These are phyloP conservation scores for Morone saxatilis DNA, from an alignment of 2,113 vertebrate species.

Conservation along the genomic window DNA sequence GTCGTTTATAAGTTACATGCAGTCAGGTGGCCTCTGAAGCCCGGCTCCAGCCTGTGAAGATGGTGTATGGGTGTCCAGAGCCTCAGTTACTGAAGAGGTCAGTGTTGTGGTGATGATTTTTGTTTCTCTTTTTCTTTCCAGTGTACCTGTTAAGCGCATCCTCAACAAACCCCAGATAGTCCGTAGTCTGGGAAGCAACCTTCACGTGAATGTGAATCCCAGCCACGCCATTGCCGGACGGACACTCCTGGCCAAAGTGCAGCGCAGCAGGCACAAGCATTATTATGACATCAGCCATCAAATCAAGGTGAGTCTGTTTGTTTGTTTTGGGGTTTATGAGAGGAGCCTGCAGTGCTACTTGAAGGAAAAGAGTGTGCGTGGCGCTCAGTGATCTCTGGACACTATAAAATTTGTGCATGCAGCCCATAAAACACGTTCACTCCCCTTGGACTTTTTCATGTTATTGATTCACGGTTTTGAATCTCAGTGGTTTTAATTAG, in stretches of 20 bases:
- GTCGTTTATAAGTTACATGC: no score
- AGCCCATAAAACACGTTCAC: not conserved
- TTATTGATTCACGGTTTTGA: not conserved
- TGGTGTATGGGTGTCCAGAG: not conserved
- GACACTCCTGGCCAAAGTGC: slow-evolving; percentile 92
- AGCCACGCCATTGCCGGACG: slow-evolving; percentile 91
- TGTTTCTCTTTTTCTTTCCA: slow-evolving; percentile 70
- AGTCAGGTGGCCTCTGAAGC: no score
- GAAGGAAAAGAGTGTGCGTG: not conserved
- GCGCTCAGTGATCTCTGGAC: not conserved
- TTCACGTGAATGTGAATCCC: slow-evolving; percentile 89
- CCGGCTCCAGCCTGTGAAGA: no score
- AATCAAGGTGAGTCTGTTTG: slow-evolving; percentile 85
- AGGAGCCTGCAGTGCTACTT: not conserved
- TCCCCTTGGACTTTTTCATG: not conserved
- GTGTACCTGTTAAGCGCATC: slow-evolving; percentile 93
- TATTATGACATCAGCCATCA: slow-evolving; percentile 92
- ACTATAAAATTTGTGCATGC: no score
- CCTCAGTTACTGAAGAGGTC: not conserved
- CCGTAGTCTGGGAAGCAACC: slow-evolving; percentile 87
- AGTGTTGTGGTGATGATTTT: not conserved
- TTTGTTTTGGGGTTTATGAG: not conserved
- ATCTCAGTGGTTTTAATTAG: not conserved
- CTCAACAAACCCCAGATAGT: slow-evolving; percentile 93
- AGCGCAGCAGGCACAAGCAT: slow-evolving; percentile 91